These are phyloP conservation scores for Macheiramphus alcinus DNA, from an alignment of 2,113 vertebrate genomes.

Conservation along the genomic window DNA sequence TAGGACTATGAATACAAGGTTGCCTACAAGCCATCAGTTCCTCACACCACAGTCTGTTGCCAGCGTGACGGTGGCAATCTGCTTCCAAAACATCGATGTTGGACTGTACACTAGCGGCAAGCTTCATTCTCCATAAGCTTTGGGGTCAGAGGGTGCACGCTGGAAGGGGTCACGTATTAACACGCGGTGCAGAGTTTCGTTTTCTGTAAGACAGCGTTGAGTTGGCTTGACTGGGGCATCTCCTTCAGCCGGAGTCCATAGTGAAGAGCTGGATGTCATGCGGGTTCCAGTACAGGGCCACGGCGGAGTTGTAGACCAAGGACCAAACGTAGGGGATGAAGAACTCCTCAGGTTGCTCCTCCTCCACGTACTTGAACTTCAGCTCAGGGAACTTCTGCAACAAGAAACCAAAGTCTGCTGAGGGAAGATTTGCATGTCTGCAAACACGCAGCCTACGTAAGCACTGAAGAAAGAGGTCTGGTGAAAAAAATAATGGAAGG, in stretches of 20 bases:
- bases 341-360: slow-evolving; percentile 97
- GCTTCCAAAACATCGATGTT: not conserved
- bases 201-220: not conserved
- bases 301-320: slow-evolving; percentile 89
- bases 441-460: not conserved
- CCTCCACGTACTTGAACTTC: slow-evolving; percentile 98
- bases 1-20: slow-evolving; percentile 50
- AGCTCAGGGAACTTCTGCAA: slow-evolving; percentile 95
- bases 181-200: not conserved
- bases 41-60: not conserved
- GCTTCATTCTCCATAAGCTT: not conserved
- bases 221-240: not conserved
- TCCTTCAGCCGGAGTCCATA: slow-evolving; percentile 88
- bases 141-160: not conserved
- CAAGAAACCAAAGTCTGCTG: not conserved
- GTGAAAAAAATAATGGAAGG: not conserved
- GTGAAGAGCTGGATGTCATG: slow-evolving; percentile 93
- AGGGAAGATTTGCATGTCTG: not conserved
- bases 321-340: slow-evolving; percentile 98
- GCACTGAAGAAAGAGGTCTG: not conserved
- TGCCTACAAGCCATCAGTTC: not conserved
- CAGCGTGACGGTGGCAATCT: not conserved
- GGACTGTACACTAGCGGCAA: not conserved
- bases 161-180: not conserved
- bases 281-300: slow-evolving; percentile 91